These are phyloP conservation scores for Bos indicus DNA, from an alignment of 2,113 vertebrate genomes.

Conservation along the genomic window DNA sequence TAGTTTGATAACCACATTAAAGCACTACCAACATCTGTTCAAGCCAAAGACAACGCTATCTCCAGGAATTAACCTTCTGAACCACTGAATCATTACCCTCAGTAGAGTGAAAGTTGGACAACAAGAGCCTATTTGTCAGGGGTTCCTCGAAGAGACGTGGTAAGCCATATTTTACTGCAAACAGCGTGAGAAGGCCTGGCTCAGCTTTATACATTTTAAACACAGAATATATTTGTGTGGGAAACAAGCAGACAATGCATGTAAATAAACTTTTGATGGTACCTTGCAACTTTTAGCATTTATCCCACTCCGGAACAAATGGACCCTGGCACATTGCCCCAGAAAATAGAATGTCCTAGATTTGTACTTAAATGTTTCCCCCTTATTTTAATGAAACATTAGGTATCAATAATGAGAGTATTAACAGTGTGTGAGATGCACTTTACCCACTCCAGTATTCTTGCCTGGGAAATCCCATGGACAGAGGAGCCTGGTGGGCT, in stretches of 20 bases:
- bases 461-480: not conserved
- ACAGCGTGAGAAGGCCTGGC: constrained; percentile 92
- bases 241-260: constrained; percentile 80
- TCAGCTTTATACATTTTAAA: constrained; percentile 81
- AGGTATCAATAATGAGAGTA: not conserved
- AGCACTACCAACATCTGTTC: constrained; percentile 98
- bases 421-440: not conserved
- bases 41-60: constrained; percentile 92
- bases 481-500: not conserved
- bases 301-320: not conserved
- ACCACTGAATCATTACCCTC: constrained; percentile 97
- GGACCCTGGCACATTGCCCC: not conserved
- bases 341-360: constrained; percentile 28
- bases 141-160: constrained; percentile 81
- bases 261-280: constrained; percentile 81
- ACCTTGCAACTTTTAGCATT: constrained; percentile 55
- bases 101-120: constrained; percentile 90
- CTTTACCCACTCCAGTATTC: not conserved
- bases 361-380: constrained; percentile 31
- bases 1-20: constrained; percentile 99
- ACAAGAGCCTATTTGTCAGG: constrained; percentile 95
- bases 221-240: constrained; percentile 85
- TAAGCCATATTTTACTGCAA: constrained; percentile 92
- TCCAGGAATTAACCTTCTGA: constrained; percentile 93
- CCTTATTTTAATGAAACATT: constrained; percentile 4